Percentiles rank a stretch among this genome's conserved stretches.
phyloP scores from a whole-genome alignment of 1,140 invertebrate genomes.

The Pseudachorutes palmiensis region DNA sequence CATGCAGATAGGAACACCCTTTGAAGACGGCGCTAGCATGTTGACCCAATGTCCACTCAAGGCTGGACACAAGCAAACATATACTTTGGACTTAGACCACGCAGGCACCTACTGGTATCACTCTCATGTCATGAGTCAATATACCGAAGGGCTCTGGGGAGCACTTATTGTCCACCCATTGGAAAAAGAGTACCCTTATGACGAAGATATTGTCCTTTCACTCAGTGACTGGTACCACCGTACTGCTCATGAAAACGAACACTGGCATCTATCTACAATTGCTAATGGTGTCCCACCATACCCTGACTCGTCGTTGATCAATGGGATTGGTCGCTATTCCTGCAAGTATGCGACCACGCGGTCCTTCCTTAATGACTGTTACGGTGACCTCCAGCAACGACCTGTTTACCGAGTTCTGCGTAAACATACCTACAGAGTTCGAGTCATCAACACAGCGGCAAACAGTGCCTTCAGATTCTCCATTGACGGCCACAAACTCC shows the following conservation, averaged over 20 bases:
- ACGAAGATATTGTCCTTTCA: constrained; percentile 17
- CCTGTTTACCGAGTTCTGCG: constrained; percentile 16
- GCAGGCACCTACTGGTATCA: constrained; percentile 28
- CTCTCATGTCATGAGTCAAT: constrained; percentile 23
- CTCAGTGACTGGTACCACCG: constrained; percentile 32
- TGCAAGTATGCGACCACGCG: background rate
- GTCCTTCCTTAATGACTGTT: background rate
- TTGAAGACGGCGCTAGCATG: constrained; percentile 23
- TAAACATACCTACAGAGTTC: constrained; percentile 18
- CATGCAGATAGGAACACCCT: background rate
- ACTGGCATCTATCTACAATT: background rate
- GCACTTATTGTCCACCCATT: constrained; percentile 18
- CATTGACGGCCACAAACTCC: constrained; percentile 24
- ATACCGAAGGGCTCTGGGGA: constrained; percentile 27
- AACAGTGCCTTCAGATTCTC: constrained; percentile 23
- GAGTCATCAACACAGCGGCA: constrained; percentile 23
- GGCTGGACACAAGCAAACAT: constrained; percentile 8
- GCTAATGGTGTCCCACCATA: constrained; percentile 17
- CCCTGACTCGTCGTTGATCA: background rate
- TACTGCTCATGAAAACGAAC: constrained; percentile 8
- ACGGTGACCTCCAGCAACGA: background rate
- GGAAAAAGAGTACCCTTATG: constrained; percentile 17
- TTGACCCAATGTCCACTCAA: constrained; percentile 25
- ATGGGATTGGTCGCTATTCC: background rate
- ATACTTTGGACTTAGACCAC: constrained; percentile 15